Evolutionary conservation across 1,140 invertebrate genomes (phyloP).

Genomic region (Trinorchestia longiramus): DNA sequence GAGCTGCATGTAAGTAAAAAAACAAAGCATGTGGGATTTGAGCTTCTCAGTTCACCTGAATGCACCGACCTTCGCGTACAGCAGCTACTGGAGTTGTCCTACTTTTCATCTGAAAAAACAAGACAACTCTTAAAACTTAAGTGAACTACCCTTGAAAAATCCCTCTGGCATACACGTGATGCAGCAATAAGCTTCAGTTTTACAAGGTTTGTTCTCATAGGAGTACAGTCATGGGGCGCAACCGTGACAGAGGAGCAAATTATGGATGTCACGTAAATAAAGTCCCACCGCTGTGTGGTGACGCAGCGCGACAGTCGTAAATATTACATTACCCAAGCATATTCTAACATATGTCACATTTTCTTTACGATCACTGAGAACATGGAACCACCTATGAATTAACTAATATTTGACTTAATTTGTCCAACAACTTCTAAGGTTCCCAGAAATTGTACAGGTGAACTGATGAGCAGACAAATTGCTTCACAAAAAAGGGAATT

Average conservation of each 20-base stretch:
- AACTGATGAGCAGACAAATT: too few species aligned
- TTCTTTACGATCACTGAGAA: not conserved
- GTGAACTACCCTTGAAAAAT: not conserved
- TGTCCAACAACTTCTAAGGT: too few species aligned
- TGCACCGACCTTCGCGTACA: not conserved
- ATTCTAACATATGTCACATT: not conserved
- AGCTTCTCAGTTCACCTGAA: not conserved
- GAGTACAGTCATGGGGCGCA: not conserved
- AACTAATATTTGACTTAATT: too few species aligned
- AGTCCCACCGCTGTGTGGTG: not conserved
- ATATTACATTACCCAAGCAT: not conserved
- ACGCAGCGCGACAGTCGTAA: not conserved
- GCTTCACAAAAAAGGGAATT: too few species aligned
- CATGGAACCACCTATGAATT: too few species aligned
- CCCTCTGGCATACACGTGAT: not conserved
- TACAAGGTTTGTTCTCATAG: not conserved
- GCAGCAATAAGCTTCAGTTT: not conserved
- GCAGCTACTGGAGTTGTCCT: not conserved
- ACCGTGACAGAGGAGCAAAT: not conserved
- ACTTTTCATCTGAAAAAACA: not conserved
- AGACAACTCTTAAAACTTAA: not conserved
- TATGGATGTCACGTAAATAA: not conserved
- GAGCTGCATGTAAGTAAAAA: not conserved
- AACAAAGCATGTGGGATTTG: not conserved
- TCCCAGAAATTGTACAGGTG: too few species aligned